Conservation (phyloP, 2,797 vertebrate genomes). For the Lepus townsendii region DNA sequence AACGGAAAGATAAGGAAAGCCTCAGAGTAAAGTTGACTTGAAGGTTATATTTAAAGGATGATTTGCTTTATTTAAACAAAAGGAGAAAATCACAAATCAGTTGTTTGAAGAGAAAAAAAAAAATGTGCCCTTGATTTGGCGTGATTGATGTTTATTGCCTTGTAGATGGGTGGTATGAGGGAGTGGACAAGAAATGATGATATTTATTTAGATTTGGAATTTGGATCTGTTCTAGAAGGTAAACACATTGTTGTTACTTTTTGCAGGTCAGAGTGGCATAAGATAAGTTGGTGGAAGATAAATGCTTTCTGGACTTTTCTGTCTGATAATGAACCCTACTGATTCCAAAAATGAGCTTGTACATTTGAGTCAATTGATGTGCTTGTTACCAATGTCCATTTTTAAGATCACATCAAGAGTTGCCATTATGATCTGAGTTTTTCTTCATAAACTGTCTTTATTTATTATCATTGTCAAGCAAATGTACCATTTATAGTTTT, state of each 20-base stretch:
- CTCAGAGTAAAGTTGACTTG: slow-evolving; percentile 76
- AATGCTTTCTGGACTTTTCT: slow-evolving; percentile 26
- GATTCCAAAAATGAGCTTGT: neutral
- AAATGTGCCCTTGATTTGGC: neutral
- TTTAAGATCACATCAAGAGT: neutral
- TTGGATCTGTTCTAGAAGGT: slow-evolving; percentile 40
- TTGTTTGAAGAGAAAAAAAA: slow-evolving; percentile 55
- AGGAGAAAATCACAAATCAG: slow-evolving; percentile 64
- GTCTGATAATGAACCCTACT: neutral
- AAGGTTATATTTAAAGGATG: slow-evolving; percentile 76
- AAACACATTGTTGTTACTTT: neutral
- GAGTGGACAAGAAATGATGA: neutral
- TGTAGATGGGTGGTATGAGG: slow-evolving; percentile 21
- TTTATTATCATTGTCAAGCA: no score
- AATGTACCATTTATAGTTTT: no score
- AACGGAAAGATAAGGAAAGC: slow-evolving; percentile 73
- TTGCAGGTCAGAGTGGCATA: neutral
- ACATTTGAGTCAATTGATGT: neutral
- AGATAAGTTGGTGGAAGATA: neutral
- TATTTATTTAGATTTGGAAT: slow-evolving; percentile 65
- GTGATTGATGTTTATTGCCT: slow-evolving; percentile 70
- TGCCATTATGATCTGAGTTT: slow-evolving; percentile 35
- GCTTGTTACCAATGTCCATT: neutral
- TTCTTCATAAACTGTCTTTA: neutral
- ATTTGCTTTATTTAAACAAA: slow-evolving; percentile 74